These are phyloP conservation scores for Stomatorhinus ivindoensis DNA, from an alignment of 2,113 vertebrate species.

Conservation along the genomic window DNA sequence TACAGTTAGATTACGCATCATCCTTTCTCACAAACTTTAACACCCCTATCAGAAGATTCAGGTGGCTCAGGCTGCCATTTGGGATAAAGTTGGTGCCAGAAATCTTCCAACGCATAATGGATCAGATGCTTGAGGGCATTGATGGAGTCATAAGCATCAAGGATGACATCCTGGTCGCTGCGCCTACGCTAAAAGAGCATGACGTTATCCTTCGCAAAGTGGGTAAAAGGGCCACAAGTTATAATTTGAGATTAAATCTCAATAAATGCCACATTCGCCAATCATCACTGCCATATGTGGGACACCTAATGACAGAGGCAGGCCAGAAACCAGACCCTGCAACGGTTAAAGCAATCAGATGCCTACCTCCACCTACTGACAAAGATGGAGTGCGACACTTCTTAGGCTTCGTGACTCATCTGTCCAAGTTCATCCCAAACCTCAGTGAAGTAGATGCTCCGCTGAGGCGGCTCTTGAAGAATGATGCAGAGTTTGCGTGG, in stretches of 20 bases:
- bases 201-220: conserved; percentile 4
- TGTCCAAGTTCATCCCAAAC: conserved; percentile 19
- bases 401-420: conserved; percentile 13
- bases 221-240: conserved; percentile 20
- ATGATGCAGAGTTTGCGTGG: conserved; percentile 4
- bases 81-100: conserved; percentile 4
- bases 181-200: conserved; percentile 11
- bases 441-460: background rate
- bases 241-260: conserved; percentile 16
- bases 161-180: conserved; percentile 16
- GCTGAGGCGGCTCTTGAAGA: background rate
- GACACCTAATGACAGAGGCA: conserved; percentile 21
- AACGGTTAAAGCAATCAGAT: conserved; percentile 6
- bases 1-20: conserved; percentile 22
- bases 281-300: background rate
- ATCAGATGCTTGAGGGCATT: conserved; percentile 19
- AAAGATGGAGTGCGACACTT: conserved; percentile 16
- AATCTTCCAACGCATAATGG: conserved; percentile 20
- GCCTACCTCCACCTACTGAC: conserved; percentile 13
- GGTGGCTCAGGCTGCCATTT: conserved; percentile 21
- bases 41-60: conserved; percentile 13
- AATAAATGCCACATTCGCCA: conserved; percentile 17
- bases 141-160: conserved; percentile 8
- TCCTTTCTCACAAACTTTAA: conserved; percentile 23
- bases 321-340: conserved; percentile 21